Percentiles rank a stretch among this genome's conserved stretches.
Evolutionary conservation across 2,888 invertebrate genomes (phyloP).

Genomic region (Metallyticus violacea): DNA sequence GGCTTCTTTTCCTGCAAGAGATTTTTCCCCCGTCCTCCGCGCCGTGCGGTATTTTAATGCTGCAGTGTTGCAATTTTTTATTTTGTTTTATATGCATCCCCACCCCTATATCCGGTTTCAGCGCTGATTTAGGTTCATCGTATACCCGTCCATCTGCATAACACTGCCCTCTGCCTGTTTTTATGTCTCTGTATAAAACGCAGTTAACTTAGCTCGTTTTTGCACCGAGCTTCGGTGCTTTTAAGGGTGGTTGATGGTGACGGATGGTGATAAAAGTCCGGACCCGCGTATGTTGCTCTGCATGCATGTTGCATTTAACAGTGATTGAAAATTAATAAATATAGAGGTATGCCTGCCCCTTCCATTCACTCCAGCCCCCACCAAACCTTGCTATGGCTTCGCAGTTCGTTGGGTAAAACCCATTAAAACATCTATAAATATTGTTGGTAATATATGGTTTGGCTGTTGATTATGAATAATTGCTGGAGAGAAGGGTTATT

Average conservation of each 20-base stretch:
- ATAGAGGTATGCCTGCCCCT: not conserved
- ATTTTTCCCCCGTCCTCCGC: not conserved
- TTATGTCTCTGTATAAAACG: not conserved
- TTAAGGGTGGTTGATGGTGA: not conserved
- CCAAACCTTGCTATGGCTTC: not conserved
- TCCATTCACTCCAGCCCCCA: not conserved
- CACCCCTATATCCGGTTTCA: not conserved
- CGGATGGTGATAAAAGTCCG: not conserved
- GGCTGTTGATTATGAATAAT: not conserved
- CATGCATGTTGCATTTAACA: not conserved
- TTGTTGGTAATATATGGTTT: not conserved
- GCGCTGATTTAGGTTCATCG: not conserved
- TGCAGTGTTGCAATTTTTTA: slow-evolving; percentile 2
- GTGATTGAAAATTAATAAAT: not conserved
- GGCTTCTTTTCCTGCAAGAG: slow-evolving; percentile 7
- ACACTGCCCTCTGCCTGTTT: not conserved
- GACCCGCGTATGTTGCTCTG: not conserved
- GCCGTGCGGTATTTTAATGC: not conserved
- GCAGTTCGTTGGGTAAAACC: not conserved
- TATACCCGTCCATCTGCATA: not conserved
- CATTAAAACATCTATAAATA: not conserved
- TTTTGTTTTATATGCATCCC: not conserved
- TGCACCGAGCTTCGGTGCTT: not conserved
- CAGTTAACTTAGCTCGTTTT: not conserved
- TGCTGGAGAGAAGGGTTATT: not conserved